Conservation (phyloP, 2,888 invertebrate species). For the Cosmorhoe ocellata region DNA sequence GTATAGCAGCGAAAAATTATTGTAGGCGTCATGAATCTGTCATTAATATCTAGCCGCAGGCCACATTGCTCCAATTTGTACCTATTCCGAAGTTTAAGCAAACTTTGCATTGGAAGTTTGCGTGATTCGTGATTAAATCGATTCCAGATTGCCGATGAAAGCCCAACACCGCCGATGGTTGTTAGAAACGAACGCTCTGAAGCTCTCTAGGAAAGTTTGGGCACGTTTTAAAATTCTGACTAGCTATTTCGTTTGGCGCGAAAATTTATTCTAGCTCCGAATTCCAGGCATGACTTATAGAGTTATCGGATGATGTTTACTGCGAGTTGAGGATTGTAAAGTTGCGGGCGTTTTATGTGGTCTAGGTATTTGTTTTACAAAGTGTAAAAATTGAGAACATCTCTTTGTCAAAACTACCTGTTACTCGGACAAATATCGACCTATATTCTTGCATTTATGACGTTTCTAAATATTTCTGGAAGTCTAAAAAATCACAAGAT, state of each 20-base stretch:
- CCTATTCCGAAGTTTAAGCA: slow-evolving; percentile 74
- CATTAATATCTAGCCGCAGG: slow-evolving; percentile 75
- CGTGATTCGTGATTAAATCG: slow-evolving; percentile 80
- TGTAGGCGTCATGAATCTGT: slow-evolving; percentile 66
- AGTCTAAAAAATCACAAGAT: too few species aligned
- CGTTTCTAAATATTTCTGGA: too few species aligned
- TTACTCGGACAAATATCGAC: too few species aligned
- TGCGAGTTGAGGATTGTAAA: slow-evolving; percentile 18
- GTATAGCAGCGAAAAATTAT: slow-evolving; percentile 45
- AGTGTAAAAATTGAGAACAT: not conserved
- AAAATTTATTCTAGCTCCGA: slow-evolving; percentile 44
- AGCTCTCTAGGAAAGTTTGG: slow-evolving; percentile 53
- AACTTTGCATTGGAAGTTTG: slow-evolving; percentile 73
- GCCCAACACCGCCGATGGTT: slow-evolving; percentile 73
- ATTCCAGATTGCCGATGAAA: slow-evolving; percentile 76
- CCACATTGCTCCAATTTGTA: slow-evolving; percentile 77
- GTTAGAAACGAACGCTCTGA: slow-evolving; percentile 70
- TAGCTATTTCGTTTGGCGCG: slow-evolving; percentile 47
- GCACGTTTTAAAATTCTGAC: slow-evolving; percentile 63
- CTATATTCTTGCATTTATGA: too few species aligned
- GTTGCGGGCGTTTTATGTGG: slow-evolving; percentile 6
- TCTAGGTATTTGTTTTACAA: slow-evolving; percentile 13
- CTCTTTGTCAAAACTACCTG: too few species aligned
- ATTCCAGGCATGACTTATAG: slow-evolving; percentile 28
- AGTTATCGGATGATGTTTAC: slow-evolving; percentile 22